Evolutionary conservation across 2,797 vertebrate genomes (phyloP).

Genomic region (Falco berigora): DNA sequence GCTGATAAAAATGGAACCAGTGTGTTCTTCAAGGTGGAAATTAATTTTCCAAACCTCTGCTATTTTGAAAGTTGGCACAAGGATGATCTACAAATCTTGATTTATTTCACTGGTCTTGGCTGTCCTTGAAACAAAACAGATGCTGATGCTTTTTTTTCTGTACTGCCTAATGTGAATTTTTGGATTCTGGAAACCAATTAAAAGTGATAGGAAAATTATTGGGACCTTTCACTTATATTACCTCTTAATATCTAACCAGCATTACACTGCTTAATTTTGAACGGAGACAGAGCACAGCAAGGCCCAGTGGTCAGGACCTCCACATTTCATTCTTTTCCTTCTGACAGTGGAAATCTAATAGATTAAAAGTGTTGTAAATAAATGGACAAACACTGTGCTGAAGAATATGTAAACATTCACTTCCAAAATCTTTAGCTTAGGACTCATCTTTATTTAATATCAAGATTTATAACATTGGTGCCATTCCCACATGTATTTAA

Average conservation of each 20-base stretch:
- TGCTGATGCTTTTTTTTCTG: neutral
- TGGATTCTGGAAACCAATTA: neutral
- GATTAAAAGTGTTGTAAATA: neutral
- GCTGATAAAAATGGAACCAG: neutral
- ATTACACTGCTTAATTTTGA: neutral
- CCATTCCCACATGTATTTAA: neutral
- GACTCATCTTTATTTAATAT: neutral
- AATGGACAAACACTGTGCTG: neutral
- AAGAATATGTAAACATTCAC: neutral
- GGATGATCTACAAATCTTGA: neutral
- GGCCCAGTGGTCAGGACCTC: neutral
- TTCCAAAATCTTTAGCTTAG: neutral
- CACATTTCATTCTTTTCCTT: neutral
- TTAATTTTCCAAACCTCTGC: neutral
- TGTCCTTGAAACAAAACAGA: constrained; percentile 18
- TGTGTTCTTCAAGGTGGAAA: neutral
- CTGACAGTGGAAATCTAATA: neutral
- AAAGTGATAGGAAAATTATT: neutral
- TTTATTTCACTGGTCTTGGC: neutral
- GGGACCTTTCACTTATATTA: neutral
- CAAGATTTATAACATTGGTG: neutral
- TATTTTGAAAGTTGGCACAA: neutral
- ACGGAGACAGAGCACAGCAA: neutral
- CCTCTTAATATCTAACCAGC: neutral
- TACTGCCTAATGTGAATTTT: neutral